A percentile compares a stretch with the other conserved stretches of the same genome.
These are phyloP conservation scores for Ditylenchus dipsaci DNA, from an alignment of 1,140 invertebrate genomes.

Conservation along the genomic window DNA sequence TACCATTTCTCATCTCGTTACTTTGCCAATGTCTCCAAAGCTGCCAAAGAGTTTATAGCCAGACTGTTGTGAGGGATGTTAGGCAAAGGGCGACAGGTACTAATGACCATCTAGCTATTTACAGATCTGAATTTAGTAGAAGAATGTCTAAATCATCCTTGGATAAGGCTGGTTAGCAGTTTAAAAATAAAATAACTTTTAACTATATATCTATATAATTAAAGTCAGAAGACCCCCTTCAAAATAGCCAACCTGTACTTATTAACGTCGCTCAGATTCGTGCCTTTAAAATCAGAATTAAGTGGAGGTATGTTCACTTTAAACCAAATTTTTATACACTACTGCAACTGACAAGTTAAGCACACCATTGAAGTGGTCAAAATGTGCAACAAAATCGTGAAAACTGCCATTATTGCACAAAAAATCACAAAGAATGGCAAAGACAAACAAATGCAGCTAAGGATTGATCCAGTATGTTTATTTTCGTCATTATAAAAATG, in stretches of 20 bases:
- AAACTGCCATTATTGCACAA: too few relatives aligned
- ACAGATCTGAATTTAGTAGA: neutral
- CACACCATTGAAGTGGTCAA: too few relatives aligned
- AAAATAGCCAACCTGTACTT: conserved; percentile 32
- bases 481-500: too few relatives aligned
- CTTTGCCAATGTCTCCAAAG: conserved; percentile 60
- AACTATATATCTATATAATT: neutral
- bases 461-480: too few relatives aligned
- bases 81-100: conserved; percentile 65
- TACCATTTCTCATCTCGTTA: conserved; percentile 64
- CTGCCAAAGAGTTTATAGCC: conserved; percentile 66
- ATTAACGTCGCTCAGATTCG: conserved; percentile 63
- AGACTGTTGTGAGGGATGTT: conserved; percentile 62
- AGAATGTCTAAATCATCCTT: conserved; percentile 67
- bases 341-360: too few relatives aligned
- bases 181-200: neutral
- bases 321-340: neutral
- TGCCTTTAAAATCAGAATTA: conserved; percentile 61
- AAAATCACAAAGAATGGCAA: too few relatives aligned
- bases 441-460: too few relatives aligned
- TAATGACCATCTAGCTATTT: neutral
- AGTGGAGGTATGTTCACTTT: too few relatives aligned
- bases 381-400: too few relatives aligned
- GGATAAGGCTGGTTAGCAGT: conserved; percentile 64
- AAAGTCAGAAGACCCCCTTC: neutral